These are phyloP conservation scores for Petrocephalus zakoni DNA, from an alignment of 2,113 vertebrate genomes.

Conservation along the genomic window DNA sequence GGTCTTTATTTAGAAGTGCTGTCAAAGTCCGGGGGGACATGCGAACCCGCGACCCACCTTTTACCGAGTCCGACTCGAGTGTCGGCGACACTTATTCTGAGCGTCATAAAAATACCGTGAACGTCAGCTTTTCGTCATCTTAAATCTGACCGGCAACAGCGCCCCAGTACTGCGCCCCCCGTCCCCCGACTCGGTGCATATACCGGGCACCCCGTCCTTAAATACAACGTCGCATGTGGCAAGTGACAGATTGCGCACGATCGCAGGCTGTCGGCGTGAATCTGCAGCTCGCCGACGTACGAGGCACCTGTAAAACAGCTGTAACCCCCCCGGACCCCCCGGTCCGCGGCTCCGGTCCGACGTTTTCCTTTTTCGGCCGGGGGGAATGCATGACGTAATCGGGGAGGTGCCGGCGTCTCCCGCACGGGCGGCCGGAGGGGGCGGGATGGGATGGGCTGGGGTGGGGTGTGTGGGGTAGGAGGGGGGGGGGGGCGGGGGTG, in stretches of 20 bases:
- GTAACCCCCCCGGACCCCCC: conserved; percentile 30
- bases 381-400: conserved; percentile 60
- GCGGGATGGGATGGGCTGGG: conserved; percentile 20
- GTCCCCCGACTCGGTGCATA: neutral
- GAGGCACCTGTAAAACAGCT: conserved; percentile 11
- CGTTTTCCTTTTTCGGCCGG: conserved; percentile 53
- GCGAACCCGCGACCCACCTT: conserved; percentile 55
- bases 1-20: conserved; percentile 32
- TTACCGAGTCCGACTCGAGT: conserved; percentile 53
- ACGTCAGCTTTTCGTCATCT: conserved; percentile 14
- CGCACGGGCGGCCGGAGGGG: conserved; percentile 2
- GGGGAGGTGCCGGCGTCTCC: conserved; percentile 45
- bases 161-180: too few relatives aligned
- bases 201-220: neutral
- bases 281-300: conserved; percentile 15
- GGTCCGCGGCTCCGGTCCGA: conserved; percentile 37
- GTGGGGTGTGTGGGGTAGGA: conserved; percentile 26
- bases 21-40: conserved; percentile 47
- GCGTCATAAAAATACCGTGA: conserved; percentile 27
- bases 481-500: neutral
- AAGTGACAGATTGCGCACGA: neutral
- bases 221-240: neutral
- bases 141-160: conserved; percentile 3
- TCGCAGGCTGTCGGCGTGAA: neutral
- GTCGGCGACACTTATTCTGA: conserved; percentile 40